phyloP scores from a whole-genome alignment of 2,113 vertebrate genomes.

The Nasalis larvatus region DNA sequence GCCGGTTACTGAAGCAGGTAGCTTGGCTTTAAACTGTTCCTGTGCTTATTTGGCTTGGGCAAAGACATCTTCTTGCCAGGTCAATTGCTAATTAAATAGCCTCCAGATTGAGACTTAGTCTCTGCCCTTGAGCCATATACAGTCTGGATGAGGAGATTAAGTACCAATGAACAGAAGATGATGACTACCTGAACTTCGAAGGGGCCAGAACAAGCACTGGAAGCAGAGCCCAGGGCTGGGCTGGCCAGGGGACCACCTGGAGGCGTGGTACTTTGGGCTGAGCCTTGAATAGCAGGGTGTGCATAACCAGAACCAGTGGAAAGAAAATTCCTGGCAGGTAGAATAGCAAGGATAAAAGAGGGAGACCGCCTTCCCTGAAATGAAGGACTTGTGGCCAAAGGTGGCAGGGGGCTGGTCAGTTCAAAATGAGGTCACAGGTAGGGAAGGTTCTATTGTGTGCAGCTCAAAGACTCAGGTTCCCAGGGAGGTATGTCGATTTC shows the following conservation, averaged over 20 bases:
- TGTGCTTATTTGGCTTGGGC: background rate
- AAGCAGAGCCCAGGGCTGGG: background rate
- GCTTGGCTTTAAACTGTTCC: background rate
- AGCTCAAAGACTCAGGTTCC: background rate
- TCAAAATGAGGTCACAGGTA: background rate
- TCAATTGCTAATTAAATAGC: background rate
- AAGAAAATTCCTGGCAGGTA: too few relatives aligned
- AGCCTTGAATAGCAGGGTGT: background rate
- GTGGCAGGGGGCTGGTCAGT: background rate
- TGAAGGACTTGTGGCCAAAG: background rate
- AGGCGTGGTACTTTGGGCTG: accelerated
- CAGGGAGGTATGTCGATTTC: accelerated
- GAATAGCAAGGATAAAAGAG: background rate
- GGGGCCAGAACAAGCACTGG: accelerated
- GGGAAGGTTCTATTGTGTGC: background rate
- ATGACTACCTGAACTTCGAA: background rate
- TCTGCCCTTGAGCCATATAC: background rate
- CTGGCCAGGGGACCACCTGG: too few relatives aligned
- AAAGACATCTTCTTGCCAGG: background rate
- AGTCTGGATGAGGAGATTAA: background rate
- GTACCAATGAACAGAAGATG: accelerated
- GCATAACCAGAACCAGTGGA: accelerated
- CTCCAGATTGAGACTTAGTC: background rate
- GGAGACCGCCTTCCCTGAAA: background rate
- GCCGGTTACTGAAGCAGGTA: background rate